Base-by-base conservation (phyloP, 2,888 invertebrate species). In the Stenoptilia bipunctidactyla region DNA sequence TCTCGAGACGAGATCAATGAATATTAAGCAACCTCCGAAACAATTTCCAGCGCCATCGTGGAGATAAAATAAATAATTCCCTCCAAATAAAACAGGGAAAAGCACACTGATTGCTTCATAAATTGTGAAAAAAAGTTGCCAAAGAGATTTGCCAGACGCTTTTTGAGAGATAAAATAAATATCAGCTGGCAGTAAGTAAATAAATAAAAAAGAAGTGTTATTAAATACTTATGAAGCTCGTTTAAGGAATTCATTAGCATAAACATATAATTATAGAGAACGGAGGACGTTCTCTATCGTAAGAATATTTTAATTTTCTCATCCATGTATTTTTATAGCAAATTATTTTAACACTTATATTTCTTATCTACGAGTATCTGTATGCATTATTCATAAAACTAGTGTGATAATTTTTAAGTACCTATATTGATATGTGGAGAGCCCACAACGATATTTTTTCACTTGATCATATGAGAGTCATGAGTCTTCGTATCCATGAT, bases 61-160 rank as follows among this genome's bases (percentile, higher is more conserved):
- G 54, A 67, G 62, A 70, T 66, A 67, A 70, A 70, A 71, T 68
- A 71, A 75, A 75, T 73, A 73, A 73, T 69, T 59, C 60, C 57
- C 62, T 61, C 57, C 57, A 63, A 71, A 76, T 72, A 74, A 72
- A 74, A 60, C 61, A 53, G 54, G 58, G 55, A 61, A 69, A 67
- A 70, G 65, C 65, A 69, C 65, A 65, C 61, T 72, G 76, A 76
- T 77, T 76, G 74, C 71, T 69, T 74, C 75, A 75, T 76, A 79
- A 77, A 76, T 79, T 76, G 74, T 68, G 68, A 70, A 66, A 68
- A 67, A 54, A 62, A 58, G 53, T 55, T 56, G 55, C 58, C 61
- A 62, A 67, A 64, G 60, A 60, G 61, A 66, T 67, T 66, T 58
- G 61, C 57, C 53, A 52, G 52, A 56, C 51, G 55, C 61, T 57